Conservation (phyloP, 2,797 vertebrate species). For the Triplophysa bombifrons region DNA sequence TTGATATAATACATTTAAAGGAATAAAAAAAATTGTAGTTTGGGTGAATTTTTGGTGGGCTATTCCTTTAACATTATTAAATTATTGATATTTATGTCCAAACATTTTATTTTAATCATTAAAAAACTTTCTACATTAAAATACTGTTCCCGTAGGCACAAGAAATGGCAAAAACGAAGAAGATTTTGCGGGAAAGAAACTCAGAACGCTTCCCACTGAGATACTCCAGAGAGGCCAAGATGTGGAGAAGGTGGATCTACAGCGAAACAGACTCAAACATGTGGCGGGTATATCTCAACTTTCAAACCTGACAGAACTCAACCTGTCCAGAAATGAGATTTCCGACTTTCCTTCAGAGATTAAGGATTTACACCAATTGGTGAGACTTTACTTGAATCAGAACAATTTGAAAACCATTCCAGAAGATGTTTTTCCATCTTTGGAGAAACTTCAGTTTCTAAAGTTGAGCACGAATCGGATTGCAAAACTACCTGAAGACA, state of each 20-base stretch:
- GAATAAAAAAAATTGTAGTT: too few species aligned
- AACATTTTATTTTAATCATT: neutral
- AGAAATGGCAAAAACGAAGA: conserved; percentile 51
- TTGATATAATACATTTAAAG: too few species aligned
- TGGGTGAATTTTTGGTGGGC: too few species aligned
- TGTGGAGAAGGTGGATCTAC: conserved; percentile 63
- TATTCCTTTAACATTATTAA: too few species aligned
- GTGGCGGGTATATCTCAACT: conserved; percentile 64
- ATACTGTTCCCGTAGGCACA: conserved; percentile 49
- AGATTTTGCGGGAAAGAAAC: conserved; percentile 64
- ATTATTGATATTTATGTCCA: too few species aligned
- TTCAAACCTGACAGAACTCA: conserved; percentile 68
- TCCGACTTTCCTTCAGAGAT: conserved; percentile 71
- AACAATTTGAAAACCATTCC: conserved; percentile 73
- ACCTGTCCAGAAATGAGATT: conserved; percentile 75
- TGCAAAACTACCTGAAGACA: conserved; percentile 68
- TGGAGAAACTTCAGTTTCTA: conserved; percentile 70
- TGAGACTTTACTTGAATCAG: conserved; percentile 76
- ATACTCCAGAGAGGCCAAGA: conserved; percentile 50
- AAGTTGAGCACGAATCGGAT: conserved; percentile 73
- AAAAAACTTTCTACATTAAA: neutral
- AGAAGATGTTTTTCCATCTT: conserved; percentile 66
- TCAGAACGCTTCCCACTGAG: conserved; percentile 64
- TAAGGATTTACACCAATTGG: conserved; percentile 62
- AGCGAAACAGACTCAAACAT: conserved; percentile 73